Conservation (phyloP, 2,797 vertebrate species). For the Lepus oiostolus region DNA sequence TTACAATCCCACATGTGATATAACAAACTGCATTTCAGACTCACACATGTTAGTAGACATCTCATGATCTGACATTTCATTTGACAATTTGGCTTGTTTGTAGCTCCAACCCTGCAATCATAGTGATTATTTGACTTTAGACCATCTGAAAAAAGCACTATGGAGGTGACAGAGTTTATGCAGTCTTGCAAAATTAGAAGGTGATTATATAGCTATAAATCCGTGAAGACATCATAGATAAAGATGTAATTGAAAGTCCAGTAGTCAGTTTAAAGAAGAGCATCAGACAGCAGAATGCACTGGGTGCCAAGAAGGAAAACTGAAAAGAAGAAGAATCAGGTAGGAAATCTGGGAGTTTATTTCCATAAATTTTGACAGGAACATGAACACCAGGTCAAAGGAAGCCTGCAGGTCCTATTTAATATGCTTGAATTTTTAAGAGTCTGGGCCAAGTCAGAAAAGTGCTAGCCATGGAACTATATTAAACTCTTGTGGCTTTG, state of each 20-base stretch:
- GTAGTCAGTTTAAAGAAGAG: not conserved
- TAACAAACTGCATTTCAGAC: not conserved
- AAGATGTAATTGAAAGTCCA: not conserved
- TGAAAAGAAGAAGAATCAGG: constrained; percentile 13
- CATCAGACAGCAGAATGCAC: not conserved
- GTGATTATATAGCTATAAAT: not conserved
- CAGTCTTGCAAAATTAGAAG: not conserved
- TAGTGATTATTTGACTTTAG: not conserved
- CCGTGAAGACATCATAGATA: not conserved
- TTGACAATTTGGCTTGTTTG: not conserved
- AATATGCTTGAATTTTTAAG: not conserved
- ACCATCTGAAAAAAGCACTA: not conserved
- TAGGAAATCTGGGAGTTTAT: not conserved
- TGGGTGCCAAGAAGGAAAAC: not conserved
- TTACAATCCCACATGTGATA: not conserved
- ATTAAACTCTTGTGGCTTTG: not conserved
- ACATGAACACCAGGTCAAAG: not conserved
- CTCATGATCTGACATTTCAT: not conserved
- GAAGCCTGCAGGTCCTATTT: not conserved
- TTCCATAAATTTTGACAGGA: not conserved
- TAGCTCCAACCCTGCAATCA: not conserved
- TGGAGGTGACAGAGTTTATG: not conserved
- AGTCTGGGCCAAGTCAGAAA: not conserved
- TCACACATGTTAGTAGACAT: not conserved
- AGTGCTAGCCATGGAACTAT: not conserved